These are phyloP conservation scores for Bradysia coprophila DNA, from an alignment of 1,140 invertebrate species.

Conservation along the genomic window DNA sequence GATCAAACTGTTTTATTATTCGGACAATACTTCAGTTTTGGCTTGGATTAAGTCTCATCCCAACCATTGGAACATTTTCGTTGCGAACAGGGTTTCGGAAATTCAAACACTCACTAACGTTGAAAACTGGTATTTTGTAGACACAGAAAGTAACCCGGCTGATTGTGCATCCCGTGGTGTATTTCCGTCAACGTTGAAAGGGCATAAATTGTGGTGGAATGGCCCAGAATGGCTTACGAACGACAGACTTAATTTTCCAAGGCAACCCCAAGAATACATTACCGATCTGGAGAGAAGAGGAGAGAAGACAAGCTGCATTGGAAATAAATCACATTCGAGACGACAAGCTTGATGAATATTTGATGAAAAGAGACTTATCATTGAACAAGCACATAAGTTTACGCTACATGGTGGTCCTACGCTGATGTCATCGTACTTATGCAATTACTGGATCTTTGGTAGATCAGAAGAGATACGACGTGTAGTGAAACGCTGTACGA, in stretches of 20 bases:
- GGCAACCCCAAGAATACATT: no score
- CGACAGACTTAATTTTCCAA: no score
- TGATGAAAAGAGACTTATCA: conserved; percentile 4
- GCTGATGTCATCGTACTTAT: neutral
- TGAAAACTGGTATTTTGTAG: conserved; percentile 13
- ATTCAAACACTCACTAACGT: conserved; percentile 10
- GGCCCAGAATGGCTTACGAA: neutral
- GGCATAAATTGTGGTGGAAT: neutral
- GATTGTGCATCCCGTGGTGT: conserved; percentile 8
- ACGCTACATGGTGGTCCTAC: neutral
- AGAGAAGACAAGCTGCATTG: no score
- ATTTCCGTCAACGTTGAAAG: neutral
- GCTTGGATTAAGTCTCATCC: neutral
- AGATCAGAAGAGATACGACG: neutral
- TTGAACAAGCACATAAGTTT: neutral
- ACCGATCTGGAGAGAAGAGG: no score
- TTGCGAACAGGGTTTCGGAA: conserved; percentile 16
- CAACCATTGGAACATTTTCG: conserved; percentile 7
- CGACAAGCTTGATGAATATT: no score
- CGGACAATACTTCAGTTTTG: neutral
- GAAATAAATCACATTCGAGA: no score
- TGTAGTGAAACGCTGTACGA: neutral
- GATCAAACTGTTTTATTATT: neutral
- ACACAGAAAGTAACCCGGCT: conserved; percentile 14
- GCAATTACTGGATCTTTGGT: neutral